Conservation (phyloP, 2,797 vertebrate genomes). For the Falco novaeseelandiae region DNA sequence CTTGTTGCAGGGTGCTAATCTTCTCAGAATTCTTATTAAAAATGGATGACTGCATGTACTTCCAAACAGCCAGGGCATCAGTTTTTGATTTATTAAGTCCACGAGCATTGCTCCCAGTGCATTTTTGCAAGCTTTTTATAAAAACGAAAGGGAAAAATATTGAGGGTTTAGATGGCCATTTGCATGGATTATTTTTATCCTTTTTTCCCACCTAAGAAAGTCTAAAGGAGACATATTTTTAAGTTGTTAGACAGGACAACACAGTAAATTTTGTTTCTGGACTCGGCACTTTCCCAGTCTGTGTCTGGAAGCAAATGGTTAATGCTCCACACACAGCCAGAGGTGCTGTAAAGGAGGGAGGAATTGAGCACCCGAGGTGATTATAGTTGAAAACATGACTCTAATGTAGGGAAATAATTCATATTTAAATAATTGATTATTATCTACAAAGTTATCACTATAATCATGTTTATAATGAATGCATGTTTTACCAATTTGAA, state of each 20-base stretch:
- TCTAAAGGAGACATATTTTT: not conserved
- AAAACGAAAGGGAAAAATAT: not conserved
- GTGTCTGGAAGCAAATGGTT: conserved; percentile 40
- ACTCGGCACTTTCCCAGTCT: not conserved
- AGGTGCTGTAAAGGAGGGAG: conserved; percentile 49
- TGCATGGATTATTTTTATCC: not conserved
- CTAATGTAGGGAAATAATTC: conserved; percentile 73
- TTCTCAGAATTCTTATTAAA: conserved; percentile 69
- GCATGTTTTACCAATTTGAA: conserved; percentile 74
- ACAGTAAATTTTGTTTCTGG: not conserved
- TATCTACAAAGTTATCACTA: conserved; percentile 75
- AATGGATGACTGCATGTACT: conserved; percentile 52
- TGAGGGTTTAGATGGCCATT: not conserved
- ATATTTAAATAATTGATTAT: conserved; percentile 75
- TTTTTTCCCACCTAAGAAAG: not conserved
- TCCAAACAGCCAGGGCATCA: conserved; percentile 2
- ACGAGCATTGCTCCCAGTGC: not conserved
- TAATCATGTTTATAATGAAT: conserved; percentile 74
- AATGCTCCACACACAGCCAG: conserved; percentile 44
- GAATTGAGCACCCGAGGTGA: conserved; percentile 49
- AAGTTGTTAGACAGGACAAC: not conserved
- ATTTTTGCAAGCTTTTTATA: not conserved
- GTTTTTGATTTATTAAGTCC: conserved; percentile 37
- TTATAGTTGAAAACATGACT: conserved; percentile 72
- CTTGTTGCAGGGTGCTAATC: conserved; percentile 60